Conservation (phyloP, 2,113 vertebrate species). For the Eurystomus gularis region DNA sequence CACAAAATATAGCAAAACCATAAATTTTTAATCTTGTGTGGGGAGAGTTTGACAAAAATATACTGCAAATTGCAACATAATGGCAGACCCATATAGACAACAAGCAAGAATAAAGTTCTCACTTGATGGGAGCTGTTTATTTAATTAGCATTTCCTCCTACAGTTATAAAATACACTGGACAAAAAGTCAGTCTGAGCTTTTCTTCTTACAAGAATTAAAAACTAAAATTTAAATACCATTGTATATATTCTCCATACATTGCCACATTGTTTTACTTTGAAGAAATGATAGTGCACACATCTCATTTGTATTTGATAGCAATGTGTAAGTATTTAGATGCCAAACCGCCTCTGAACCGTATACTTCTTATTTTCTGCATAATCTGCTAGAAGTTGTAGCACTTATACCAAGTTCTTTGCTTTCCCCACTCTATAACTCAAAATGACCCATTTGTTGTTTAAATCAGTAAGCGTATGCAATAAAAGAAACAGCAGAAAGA, state of each 20-base stretch:
- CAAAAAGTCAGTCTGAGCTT: not conserved
- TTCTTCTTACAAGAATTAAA: not conserved
- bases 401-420: not conserved
- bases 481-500: not conserved
- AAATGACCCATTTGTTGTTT: not conserved
- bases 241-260: not conserved
- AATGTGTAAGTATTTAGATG: not conserved
- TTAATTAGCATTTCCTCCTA: not conserved
- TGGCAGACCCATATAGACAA: accelerated
- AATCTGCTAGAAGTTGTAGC: not conserved
- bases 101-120: not conserved
- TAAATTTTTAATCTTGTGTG: not conserved
- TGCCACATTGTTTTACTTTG: not conserved
- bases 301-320: not conserved
- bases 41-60: not conserved
- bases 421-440: not conserved
- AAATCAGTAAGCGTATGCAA: not conserved
- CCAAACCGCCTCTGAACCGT: not conserved
- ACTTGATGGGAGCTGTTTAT: not conserved
- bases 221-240: not conserved
- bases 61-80: not conserved
- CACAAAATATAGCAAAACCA: not conserved
- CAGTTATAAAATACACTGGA: not conserved
- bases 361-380: not conserved
- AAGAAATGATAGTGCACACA: not conserved